phyloP scores from a whole-genome alignment of 2,113 vertebrate species.

The Columba janthina region DNA sequence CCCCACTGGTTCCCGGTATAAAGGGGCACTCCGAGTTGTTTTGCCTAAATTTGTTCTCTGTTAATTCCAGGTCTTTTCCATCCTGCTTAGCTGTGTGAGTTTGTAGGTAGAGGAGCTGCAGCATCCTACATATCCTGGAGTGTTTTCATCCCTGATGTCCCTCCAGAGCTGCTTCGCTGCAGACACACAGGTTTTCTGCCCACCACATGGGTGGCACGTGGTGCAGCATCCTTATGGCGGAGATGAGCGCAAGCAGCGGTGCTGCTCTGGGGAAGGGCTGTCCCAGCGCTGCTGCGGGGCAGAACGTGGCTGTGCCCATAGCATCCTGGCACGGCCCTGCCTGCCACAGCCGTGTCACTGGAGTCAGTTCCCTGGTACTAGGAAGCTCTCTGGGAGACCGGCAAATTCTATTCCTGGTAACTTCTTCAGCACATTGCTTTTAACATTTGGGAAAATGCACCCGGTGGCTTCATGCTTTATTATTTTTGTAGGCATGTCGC shows the following conservation, averaged over 20 bases:
- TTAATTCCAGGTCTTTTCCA: not conserved
- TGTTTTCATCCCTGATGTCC: not conserved
- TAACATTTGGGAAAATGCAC: not conserved
- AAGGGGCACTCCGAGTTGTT: not conserved
- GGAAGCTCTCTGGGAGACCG: not conserved
- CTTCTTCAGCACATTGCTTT: not conserved
- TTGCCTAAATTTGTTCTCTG: not conserved
- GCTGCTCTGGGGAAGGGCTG: not conserved
- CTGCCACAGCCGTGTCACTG: not conserved
- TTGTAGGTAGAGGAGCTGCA: not conserved
- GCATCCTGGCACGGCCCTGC: not conserved
- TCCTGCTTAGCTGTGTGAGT: not conserved
- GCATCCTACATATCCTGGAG: fast-evolving
- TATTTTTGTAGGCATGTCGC: not conserved
- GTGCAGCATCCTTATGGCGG: not conserved
- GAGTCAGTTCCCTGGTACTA: not conserved
- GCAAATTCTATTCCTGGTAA: not conserved
- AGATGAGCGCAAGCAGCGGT: not conserved
- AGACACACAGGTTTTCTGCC: not conserved
- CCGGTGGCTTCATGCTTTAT: no score
- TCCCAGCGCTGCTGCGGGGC: not conserved
- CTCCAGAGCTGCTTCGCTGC: not conserved
- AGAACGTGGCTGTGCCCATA: fast-evolving
- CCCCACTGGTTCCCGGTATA: not conserved
- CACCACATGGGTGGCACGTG: fast-evolving